Evolutionary conservation across 1,140 invertebrate species (phyloP), one percentile per base, ranked within the genome.

Genomic region (Papilio xuthus): DNA sequence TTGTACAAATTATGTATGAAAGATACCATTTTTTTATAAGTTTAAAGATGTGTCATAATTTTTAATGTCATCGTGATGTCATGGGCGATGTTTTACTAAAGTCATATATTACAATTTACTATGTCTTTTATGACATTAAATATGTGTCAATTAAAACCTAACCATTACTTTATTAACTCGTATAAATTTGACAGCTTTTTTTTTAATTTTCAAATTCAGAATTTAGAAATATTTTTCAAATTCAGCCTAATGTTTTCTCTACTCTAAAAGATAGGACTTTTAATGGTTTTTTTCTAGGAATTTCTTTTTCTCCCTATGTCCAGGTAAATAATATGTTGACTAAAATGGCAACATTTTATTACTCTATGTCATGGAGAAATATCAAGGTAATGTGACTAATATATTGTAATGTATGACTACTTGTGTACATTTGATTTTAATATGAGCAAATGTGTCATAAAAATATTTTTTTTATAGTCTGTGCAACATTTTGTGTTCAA

Each of bases 401-500:
- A 20, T 4, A 60, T 20, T 56, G 50, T 42, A 15, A 41, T 37
- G 42, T 50, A 20, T 53, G 78, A 50, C 7, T 75, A 44, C 12
- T 53, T 50, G 53, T 75, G 12, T 75, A 32, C 13, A 20, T 53
- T 75, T 53, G 69, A 50, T 73, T 77, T 75, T 75, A 32, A 32
- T 0, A 56, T 56, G 28, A 32, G 72, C 12, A 56, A 76, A 76
- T 76, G 53, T 75, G 47, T 75, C 50, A 75, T 75, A 53, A 74
- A 73, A 67, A 28, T 18, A 50, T 67, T 32, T 26, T 26, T 26
- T 60, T 67, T 75, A 75, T 76, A 42, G 56, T 76, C 74, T 76
- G 74, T 76, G 74, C 74, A 76, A 63, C 37, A 63, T 53, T 74
- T 78, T 56, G 32, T 60, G 12, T 71, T 76, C 10, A 50, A 15